Percentiles rank a stretch among this genome's conserved stretches.
These are phyloP conservation scores for Eumeta japonica DNA, from an alignment of 1,140 invertebrate species.

Conservation along the genomic window DNA sequence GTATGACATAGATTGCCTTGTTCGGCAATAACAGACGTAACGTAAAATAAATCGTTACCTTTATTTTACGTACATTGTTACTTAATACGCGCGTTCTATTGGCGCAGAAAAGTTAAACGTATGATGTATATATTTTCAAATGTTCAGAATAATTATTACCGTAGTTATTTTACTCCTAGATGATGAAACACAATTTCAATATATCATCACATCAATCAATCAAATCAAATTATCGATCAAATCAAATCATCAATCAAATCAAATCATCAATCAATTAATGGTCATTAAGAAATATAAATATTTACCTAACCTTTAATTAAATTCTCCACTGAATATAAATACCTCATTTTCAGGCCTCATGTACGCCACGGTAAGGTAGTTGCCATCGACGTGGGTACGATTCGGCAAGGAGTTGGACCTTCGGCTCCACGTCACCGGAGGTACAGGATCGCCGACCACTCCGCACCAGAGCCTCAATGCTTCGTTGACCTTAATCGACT, in stretches of 20 bases:
- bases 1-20: no score
- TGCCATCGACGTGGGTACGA: slow-evolving; percentile 15
- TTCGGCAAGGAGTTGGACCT: slow-evolving; percentile 39
- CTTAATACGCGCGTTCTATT: no score
- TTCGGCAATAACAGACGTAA: no score
- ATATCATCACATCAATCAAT: no score
- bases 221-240: no score
- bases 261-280: not conserved
- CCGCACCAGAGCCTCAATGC: slow-evolving; percentile 61
- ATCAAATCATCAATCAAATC: not conserved
- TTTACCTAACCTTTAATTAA: slow-evolving; percentile 10
- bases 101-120: no score
- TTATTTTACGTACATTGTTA: no score
- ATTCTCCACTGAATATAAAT: slow-evolving; percentile 7
- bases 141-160: no score
- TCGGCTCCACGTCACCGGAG: slow-evolving; percentile 61
- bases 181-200: no score
- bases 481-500: slow-evolving; percentile 23
- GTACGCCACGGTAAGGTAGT: slow-evolving; percentile 25
- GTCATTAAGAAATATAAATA: slow-evolving; percentile 1
- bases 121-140: no score
- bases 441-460: slow-evolving; percentile 61
- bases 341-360: slow-evolving; percentile 41
- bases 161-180: no score
- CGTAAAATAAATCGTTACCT: no score